phyloP scores from a whole-genome alignment of 2,797 vertebrate genomes.

The Dendrocincla tyrannina region DNA sequence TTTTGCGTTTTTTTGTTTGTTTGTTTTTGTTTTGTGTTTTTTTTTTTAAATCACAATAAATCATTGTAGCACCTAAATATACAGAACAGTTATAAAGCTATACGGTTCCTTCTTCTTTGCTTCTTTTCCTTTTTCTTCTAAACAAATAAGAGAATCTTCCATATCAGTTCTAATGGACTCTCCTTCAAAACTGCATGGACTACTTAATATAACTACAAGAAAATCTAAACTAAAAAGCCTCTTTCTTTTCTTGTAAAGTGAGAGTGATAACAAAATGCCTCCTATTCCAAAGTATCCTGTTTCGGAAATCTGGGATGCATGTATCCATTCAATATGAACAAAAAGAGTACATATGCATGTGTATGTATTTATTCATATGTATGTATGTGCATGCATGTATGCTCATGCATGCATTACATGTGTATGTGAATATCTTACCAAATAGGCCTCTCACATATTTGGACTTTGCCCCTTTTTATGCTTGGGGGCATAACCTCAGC shows the following conservation, averaged over 20 bases:
- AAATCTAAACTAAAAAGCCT: background rate
- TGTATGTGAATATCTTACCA: background rate
- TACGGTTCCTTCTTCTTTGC: background rate
- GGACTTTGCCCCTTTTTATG: background rate
- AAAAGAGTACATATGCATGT: background rate
- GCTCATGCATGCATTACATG: accelerated
- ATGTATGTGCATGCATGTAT: background rate
- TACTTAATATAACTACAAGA: background rate
- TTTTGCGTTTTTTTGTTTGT: background rate
- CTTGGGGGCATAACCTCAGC: background rate
- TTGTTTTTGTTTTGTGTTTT: no score
- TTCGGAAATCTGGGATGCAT: background rate
- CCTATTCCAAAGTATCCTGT: background rate
- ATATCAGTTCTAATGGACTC: background rate
- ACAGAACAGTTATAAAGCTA: background rate
- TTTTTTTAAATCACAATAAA: background rate
- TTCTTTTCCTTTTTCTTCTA: background rate
- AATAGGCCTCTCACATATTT: background rate
- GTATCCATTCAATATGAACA: background rate
- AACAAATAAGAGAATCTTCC: background rate
- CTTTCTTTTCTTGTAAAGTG: background rate
- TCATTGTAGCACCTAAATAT: background rate
- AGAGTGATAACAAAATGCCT: background rate
- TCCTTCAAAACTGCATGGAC: background rate
- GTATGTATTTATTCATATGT: background rate